A percentile compares a stretch with the other conserved stretches of the same genome.
Conservation (phyloP, 2,888 invertebrate species). For the Standfussiana lucernea region DNA sequence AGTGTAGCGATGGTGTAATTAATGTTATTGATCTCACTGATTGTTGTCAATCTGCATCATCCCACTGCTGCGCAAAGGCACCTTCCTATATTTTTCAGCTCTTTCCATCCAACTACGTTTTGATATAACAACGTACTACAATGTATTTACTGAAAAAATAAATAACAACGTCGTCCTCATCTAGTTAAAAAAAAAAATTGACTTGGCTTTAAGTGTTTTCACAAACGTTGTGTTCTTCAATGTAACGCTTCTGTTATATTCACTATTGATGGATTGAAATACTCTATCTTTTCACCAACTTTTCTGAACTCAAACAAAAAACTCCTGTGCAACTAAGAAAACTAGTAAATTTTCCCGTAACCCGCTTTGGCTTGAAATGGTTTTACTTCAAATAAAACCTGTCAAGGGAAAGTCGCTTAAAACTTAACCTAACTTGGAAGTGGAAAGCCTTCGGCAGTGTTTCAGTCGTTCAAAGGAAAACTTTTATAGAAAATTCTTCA, state of each 20-base stretch:
- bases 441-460: constrained; percentile 58
- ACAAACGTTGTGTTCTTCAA: background rate
- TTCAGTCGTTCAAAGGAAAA: constrained; percentile 62
- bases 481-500: constrained; percentile 59
- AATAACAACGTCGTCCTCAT: background rate
- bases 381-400: constrained; percentile 62
- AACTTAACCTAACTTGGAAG: constrained; percentile 60
- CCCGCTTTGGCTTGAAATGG: constrained; percentile 41
- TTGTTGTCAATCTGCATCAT: background rate
- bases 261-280: background rate
- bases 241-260: background rate
- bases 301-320: constrained; percentile 35
- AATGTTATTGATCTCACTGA: background rate
- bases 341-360: constrained; percentile 42
- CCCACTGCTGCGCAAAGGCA: background rate
- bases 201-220: background rate
- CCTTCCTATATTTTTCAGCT: background rate
- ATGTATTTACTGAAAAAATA: background rate
- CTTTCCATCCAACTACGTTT: background rate
- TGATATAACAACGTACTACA: too few relatives aligned
- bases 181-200: background rate
- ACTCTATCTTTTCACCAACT: constrained; percentile 16
- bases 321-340: constrained; percentile 30
- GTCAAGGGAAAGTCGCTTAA: constrained; percentile 59
- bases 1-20: background rate